Conservation (phyloP, 2,113 vertebrate species). For the Pygoscelis antarcticus region DNA sequence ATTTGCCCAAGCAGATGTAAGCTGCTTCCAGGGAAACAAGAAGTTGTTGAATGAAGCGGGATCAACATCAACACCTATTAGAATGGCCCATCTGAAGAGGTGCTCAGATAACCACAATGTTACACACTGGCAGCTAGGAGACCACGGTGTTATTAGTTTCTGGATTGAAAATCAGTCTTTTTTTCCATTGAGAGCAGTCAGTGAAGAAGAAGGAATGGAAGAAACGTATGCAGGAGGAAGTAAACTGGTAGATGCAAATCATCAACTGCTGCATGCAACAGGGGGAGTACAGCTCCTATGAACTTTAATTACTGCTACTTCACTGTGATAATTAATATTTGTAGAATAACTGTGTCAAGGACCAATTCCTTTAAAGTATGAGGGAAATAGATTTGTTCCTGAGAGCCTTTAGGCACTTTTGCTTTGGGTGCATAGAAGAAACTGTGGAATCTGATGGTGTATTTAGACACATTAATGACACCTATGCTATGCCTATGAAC, state of each 20-base stretch:
- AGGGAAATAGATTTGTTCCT: background rate
- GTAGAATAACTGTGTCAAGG: background rate
- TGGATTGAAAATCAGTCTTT: background rate
- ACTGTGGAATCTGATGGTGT: background rate
- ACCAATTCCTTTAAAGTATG: background rate
- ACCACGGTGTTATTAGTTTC: background rate
- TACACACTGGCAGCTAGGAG: background rate
- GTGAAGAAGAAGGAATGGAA: background rate
- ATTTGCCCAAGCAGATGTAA: slow-evolving; percentile 50
- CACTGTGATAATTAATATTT: background rate
- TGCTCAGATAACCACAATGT: background rate
- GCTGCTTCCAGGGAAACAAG: slow-evolving; percentile 53
- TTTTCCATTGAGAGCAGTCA: background rate
- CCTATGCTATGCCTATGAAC: background rate
- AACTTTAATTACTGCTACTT: background rate
- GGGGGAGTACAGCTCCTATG: accelerated
- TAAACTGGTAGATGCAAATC: background rate
- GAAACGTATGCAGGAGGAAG: background rate
- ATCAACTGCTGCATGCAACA: background rate
- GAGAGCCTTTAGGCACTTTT: background rate
- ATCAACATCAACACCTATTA: slow-evolving; percentile 45
- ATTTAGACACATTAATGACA: background rate
- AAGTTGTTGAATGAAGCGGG: slow-evolving; percentile 55
- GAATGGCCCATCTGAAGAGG: slow-evolving; percentile 4
- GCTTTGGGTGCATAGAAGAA: background rate